Percentiles rank a stretch among this genome's conserved stretches.
Evolutionary conservation across 2,888 invertebrate genomes (phyloP).

Genomic region (Hanleya hanleyi): DNA sequence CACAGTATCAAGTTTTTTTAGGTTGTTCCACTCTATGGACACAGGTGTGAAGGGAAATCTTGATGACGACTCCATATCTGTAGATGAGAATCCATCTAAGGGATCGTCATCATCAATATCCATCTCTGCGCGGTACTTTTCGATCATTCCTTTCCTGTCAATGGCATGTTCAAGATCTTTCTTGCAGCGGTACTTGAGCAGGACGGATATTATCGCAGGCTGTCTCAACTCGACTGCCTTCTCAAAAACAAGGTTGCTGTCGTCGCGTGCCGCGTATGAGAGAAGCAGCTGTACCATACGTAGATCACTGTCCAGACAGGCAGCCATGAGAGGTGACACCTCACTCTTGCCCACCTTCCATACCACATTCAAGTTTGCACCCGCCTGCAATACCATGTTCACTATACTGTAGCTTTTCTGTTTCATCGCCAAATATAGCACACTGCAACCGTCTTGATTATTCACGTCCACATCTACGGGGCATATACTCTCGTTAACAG

Average conservation of each 20-base stretch:
- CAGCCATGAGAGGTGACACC: slow-evolving; percentile 78
- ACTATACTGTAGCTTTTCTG: slow-evolving; percentile 79
- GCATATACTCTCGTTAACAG: slow-evolving; percentile 8
- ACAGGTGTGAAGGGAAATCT: slow-evolving; percentile 77
- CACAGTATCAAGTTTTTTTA: slow-evolving; percentile 81
- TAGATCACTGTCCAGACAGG: slow-evolving; percentile 81
- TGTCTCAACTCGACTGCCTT: slow-evolving; percentile 85
- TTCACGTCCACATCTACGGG: slow-evolving; percentile 37
- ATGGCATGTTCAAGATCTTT: slow-evolving; percentile 94
- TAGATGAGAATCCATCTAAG: slow-evolving; percentile 65
- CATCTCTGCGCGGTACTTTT: slow-evolving; percentile 77
- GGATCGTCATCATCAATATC: slow-evolving; percentile 73
- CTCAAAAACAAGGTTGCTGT: slow-evolving; percentile 86
- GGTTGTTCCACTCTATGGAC: slow-evolving; percentile 88
- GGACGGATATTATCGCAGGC: slow-evolving; percentile 79
- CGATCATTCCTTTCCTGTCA: slow-evolving; percentile 88
- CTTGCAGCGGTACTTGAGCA: slow-evolving; percentile 86
- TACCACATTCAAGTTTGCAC: slow-evolving; percentile 86
- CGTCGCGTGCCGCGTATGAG: slow-evolving; percentile 87
- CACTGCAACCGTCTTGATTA: slow-evolving; percentile 47
- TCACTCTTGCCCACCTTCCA: slow-evolving; percentile 74
- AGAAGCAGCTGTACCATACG: slow-evolving; percentile 85
- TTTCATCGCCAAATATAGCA: slow-evolving; percentile 63
- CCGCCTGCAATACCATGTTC: slow-evolving; percentile 83
- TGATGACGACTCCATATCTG: slow-evolving; percentile 40